A percentile compares a stretch with the other conserved stretches of the same genome.
These are phyloP conservation scores for Cossypha dichroa DNA, from an alignment of 2,797 vertebrate species.

Conservation along the genomic window DNA sequence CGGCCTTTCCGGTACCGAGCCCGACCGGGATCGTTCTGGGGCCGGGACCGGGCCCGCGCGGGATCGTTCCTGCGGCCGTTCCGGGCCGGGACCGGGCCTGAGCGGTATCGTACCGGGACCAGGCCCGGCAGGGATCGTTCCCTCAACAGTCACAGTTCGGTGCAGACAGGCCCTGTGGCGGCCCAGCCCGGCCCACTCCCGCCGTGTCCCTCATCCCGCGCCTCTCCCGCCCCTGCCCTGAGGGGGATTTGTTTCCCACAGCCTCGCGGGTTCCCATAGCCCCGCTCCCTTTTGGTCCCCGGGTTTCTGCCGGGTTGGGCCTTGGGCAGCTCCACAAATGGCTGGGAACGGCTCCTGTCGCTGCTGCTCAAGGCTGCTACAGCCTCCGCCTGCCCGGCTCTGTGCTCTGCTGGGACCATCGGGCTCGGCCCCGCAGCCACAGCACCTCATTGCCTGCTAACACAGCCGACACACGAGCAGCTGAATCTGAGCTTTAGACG, in stretches of 20 bases:
- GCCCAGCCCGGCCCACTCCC: no score
- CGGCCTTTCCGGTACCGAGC: no score
- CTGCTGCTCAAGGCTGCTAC: not conserved
- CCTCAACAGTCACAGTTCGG: no score
- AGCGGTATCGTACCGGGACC: no score
- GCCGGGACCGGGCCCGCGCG: no score
- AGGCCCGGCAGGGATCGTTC: no score
- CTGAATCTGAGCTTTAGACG: not conserved
- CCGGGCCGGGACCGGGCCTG: no score
- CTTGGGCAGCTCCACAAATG: not conserved
- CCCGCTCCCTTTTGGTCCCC: no score
- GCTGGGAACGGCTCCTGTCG: not conserved
- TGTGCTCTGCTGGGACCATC: not conserved
- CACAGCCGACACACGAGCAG: not conserved
- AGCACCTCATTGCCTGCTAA: not conserved
- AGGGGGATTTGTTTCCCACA: not conserved
- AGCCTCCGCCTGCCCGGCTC: not conserved
- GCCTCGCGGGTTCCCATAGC: not conserved
- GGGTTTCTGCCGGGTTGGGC: not conserved
- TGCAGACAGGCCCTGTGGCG: not conserved
- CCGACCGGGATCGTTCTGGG: no score
- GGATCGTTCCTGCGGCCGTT: no score
- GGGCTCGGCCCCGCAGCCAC: not conserved
- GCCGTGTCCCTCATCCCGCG: not conserved
- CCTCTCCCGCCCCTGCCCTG: not conserved